A percentile compares a stretch with the other conserved stretches of the same genome.
Conservation (phyloP, 2,888 invertebrate genomes). For the Ptilodon capucinus region DNA sequence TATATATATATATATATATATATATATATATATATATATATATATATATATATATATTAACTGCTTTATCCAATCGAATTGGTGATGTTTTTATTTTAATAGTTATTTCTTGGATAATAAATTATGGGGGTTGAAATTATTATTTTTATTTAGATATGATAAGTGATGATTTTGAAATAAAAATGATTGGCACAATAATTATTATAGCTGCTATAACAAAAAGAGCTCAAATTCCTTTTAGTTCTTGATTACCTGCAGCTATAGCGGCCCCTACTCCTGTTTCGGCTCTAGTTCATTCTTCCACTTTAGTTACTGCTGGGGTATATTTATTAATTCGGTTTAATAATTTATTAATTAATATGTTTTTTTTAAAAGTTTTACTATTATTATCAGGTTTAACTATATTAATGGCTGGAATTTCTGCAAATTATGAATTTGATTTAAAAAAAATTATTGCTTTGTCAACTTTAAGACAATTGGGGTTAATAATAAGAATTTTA, state of each 20-base stretch:
- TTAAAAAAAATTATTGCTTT: slow-evolving; percentile 91
- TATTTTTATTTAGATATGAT: slow-evolving; percentile 79
- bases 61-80: slow-evolving; percentile 87
- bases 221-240: slow-evolving; percentile 92
- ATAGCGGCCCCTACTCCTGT: slow-evolving; percentile 91
- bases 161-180: slow-evolving; percentile 63
- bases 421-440: slow-evolving; percentile 86
- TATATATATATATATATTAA: too few species aligned
- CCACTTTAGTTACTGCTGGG: slow-evolving; percentile 90
- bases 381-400: slow-evolving; percentile 81
- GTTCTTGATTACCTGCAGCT: slow-evolving; percentile 88
- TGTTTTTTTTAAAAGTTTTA: slow-evolving; percentile 71
- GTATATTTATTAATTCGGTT: slow-evolving; percentile 89
- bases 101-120: slow-evolving; percentile 81
- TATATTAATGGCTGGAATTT: slow-evolving; percentile 83
- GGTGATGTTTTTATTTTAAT: slow-evolving; percentile 87
- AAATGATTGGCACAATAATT: slow-evolving; percentile 66
- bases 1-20: too few species aligned
- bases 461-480: slow-evolving; percentile 89
- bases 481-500: slow-evolving; percentile 87
- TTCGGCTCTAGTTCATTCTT: slow-evolving; percentile 89
- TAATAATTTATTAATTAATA: slow-evolving; percentile 72
- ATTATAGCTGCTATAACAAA: slow-evolving; percentile 86
- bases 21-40: too few species aligned
- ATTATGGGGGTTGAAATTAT: slow-evolving; percentile 81